phyloP scores from a whole-genome alignment of 2,113 vertebrate genomes.

The Thalassoma bifasciatum region DNA sequence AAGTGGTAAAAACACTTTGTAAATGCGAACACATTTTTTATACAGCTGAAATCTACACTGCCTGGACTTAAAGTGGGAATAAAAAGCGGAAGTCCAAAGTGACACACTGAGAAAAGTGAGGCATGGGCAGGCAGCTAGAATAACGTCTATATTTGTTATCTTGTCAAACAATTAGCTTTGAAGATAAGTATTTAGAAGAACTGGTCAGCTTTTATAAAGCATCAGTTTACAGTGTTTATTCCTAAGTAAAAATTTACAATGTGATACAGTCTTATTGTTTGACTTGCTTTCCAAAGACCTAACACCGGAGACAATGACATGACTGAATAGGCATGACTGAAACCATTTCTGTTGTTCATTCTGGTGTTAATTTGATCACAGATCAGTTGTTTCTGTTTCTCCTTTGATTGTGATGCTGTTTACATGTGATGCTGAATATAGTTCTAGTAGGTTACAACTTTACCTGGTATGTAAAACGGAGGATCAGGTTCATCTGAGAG shows the following conservation, averaged over 20 bases:
- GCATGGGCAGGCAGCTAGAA: conserved; percentile 64
- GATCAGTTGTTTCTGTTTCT: no score
- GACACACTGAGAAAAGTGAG: conserved; percentile 45
- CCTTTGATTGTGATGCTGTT: background rate
- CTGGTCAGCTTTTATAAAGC: conserved; percentile 60
- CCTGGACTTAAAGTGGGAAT: conserved; percentile 46
- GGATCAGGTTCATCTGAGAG: conserved; percentile 87
- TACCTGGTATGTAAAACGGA: conserved; percentile 71
- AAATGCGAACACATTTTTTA: conserved; percentile 66
- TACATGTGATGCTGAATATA: background rate
- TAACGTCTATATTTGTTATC: conserved; percentile 66
- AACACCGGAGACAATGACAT: conserved; percentile 30
- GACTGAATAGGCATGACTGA: background rate
- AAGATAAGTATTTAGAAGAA: conserved; percentile 63
- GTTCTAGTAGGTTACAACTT: conserved; percentile 19
- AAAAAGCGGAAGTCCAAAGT: conserved; percentile 58
- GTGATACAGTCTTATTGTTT: conserved; percentile 48
- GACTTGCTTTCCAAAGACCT: conserved; percentile 32
- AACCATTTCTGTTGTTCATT: background rate
- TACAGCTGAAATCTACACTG: conserved; percentile 45
- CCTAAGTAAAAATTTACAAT: conserved; percentile 43
- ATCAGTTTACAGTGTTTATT: conserved; percentile 38
- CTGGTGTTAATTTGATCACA: no score
- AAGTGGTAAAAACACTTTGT: conserved; percentile 71
- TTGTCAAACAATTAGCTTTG: conserved; percentile 60